Percentiles rank a stretch among this genome's conserved stretches.
These are phyloP conservation scores for Karalla daura DNA, from an alignment of 2,797 vertebrate species.

Conservation along the genomic window DNA sequence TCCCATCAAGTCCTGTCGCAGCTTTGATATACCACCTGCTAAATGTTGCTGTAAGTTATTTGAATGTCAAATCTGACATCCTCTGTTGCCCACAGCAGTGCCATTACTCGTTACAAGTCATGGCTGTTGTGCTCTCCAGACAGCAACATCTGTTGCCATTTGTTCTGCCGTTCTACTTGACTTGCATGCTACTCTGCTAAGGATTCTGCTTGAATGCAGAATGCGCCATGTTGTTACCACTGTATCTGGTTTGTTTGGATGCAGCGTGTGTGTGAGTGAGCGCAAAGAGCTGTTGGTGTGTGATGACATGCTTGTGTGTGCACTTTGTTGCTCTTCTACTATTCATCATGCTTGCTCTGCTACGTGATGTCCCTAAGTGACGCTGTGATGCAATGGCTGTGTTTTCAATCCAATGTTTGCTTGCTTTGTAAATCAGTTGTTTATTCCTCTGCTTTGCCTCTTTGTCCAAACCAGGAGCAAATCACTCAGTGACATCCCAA, in stretches of 20 bases:
- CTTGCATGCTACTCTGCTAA: constrained; percentile 41
- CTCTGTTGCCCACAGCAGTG: constrained; percentile 47
- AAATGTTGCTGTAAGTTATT: constrained; percentile 61
- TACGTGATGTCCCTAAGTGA: constrained; percentile 1
- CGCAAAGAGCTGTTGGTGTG: not conserved
- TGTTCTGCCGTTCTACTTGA: constrained; percentile 39
- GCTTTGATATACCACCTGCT: constrained; percentile 55
- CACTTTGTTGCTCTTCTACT: not conserved
- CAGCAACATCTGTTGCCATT: constrained; percentile 59
- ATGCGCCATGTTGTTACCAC: constrained; percentile 37
- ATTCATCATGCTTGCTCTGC: constrained; percentile 20
- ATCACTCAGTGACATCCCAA: constrained; percentile 87
- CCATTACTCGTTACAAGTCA: constrained; percentile 50
- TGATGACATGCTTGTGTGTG: constrained; percentile 1
- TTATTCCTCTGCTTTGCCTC: constrained; percentile 11
- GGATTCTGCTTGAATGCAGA: constrained; percentile 60
- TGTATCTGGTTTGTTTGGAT: not conserved
- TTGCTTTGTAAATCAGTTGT: constrained; percentile 5
- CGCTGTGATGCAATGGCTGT: not conserved
- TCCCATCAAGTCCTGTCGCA: constrained; percentile 44
- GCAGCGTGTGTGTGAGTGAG: not conserved
- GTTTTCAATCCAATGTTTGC: not conserved
- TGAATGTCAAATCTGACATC: constrained; percentile 56
- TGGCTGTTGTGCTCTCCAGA: constrained; percentile 54
- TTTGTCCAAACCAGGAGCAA: constrained; percentile 87